Base-by-base conservation (phyloP, 2,113 vertebrate species). In the Paramisgurnus dabryanus region DNA sequence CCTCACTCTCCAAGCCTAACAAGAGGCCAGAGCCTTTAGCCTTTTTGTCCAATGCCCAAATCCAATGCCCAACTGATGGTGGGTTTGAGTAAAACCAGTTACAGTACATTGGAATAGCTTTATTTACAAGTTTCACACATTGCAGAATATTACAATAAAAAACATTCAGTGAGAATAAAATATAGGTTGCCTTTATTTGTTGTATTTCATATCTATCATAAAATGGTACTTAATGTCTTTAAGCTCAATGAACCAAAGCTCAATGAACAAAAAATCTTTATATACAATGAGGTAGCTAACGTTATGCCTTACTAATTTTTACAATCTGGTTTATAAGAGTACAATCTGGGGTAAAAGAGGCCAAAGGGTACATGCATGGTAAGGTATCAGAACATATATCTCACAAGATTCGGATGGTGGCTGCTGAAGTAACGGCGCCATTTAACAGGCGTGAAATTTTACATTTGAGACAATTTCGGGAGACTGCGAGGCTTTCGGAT, bases 281-380 rank as follows among this genome's bases (percentile, higher is more conserved):
- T 13, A 53, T 53, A 53, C 67, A 63, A 68, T 60, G 80, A 77
- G 61, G 78, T 76, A 72, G 80, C 57, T 80, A 64, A 68, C 12
- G 80, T 85, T 73, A 83, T 53, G 86, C 83, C 80, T 81, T 63
- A 85, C 83, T 86, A 83, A 86, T 55, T 69, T 89, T 87, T 76
- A 87, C 83, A 72, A 70, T 63, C 47, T 17, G 67, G 39, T 85
- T 87, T 89, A 86, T 81, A 61, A 80, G 73, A 73, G 75, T 73
- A 87, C 83, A 72, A 70, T 63, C 47, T 17, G 67, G 39, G 84
- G 86, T 89, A 86, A 80, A 61, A 80, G 73, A 73, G 71, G 55
- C 55, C 60, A 67, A 68, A 39, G 64, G 78, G 50, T 58, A 40
- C 58, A 58, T 13, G 70, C 49, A 79, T 72, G 75, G 50, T 41